A percentile compares a stretch with the other conserved stretches of the same genome.
Evolutionary conservation across 2,888 invertebrate genomes (phyloP).

Genomic region (Cheilosia variabilis): DNA sequence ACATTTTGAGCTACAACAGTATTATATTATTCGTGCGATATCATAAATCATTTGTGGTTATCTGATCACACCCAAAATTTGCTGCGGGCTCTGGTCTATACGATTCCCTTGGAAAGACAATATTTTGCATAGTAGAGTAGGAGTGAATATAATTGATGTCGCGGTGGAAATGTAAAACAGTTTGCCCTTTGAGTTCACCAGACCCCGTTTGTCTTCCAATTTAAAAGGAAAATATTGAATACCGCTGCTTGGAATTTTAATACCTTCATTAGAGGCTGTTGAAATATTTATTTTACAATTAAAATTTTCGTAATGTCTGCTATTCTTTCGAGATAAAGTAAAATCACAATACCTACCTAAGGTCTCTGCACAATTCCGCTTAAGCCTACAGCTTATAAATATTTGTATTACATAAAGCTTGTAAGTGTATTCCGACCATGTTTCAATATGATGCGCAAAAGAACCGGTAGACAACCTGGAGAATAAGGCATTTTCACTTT

Average conservation of each 20-base stretch:
- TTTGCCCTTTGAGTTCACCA: neutral
- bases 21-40: no score
- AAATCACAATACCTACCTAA: no score
- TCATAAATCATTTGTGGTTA: no score
- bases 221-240: neutral
- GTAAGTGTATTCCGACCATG: no score
- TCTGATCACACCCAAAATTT: no score
- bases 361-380: neutral
- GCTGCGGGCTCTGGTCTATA: no score
- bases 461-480: neutral
- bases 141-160: neutral
- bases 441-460: no score
- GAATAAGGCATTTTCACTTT: no score
- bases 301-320: neutral
- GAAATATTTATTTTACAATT: constrained; percentile 10
- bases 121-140: neutral
- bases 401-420: constrained; percentile 5
- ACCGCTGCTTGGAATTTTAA: neutral
- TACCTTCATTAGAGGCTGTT: neutral
- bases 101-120: no score
- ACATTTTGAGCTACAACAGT: no score
- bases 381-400: constrained; percentile 3
- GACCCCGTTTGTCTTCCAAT: neutral
- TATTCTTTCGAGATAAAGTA: neutral
- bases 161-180: neutral